Evolutionary conservation across 2,797 vertebrate genomes (phyloP), one percentile per base, ranked within the genome.

Genomic region (Lepus oiostolus): DNA sequence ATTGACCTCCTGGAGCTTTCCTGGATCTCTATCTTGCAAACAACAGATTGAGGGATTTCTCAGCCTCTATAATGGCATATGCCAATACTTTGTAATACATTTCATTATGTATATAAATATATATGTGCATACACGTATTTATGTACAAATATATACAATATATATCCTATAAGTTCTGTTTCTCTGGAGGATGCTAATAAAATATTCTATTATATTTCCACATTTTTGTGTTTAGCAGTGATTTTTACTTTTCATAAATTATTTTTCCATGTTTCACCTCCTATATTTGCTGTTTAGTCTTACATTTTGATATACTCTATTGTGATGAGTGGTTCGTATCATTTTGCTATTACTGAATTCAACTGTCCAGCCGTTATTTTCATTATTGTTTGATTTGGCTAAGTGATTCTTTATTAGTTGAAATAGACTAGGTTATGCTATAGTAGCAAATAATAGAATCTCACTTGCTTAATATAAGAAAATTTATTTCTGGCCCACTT

Each of bases 201-300:
- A 77, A 92, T 47, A 21, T 62, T 24, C 28, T 70, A 70, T 72
- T 63, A 30, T 63, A 81, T 95, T 74, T 28, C 38, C 32, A 62
- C 12, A 11, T 80, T 94, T 91, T 63, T 28, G 12, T 86, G 63
- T 76, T 82, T 84, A 70, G 24, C 4, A 58, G 5, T 65, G 71
- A 35, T 75, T 90, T 22, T 74, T 52, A 77, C 38, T 92, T 77
- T 89, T 85, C n/a, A 90, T 26, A 54, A 81, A 68, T 74, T 50
- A 67, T 32, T 2, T 38, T 89, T 71, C 28, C 42, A 42, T 7
- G 8, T 58, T 74, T 54, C 0, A 58, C 24, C 12, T 47, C 89
- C n/a, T 13, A 38, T 54, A 67, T 84, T 76, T 94, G 38, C 42
- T 84, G 32, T 85, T 82, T 85, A 65, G n/a, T 30, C 21, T 80